These are phyloP conservation scores for Ibidorhyncha struthersii DNA, from an alignment of 2,113 vertebrate species.

Conservation along the genomic window DNA sequence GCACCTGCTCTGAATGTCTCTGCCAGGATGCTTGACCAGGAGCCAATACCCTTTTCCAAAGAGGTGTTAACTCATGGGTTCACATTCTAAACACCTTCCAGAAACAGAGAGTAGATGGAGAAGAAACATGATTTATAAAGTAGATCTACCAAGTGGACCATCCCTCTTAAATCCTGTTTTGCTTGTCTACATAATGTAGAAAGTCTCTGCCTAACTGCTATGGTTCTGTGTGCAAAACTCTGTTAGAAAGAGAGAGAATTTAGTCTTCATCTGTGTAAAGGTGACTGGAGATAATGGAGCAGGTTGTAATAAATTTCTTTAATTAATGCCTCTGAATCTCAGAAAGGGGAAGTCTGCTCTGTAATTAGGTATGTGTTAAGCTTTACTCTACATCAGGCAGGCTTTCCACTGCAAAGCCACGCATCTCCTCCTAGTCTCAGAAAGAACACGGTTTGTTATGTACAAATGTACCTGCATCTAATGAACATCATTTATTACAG, in stretches of 20 bases:
- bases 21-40: not conserved
- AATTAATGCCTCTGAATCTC: constrained; percentile 48
- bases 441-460: not conserved
- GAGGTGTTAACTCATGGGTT: not conserved
- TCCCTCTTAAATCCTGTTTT: not conserved
- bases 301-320: constrained; percentile 61
- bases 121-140: constrained; percentile 1
- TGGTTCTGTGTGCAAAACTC: not conserved
- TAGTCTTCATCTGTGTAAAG: constrained; percentile 49
- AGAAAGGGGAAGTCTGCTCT: constrained; percentile 34
- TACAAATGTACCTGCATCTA: not conserved
- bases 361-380: constrained; percentile 42
- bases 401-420: not conserved
- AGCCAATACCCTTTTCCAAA: not conserved
- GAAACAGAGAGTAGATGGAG: not conserved
- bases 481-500: constrained; percentile 19
- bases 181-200: not conserved
- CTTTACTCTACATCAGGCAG: constrained; percentile 18
- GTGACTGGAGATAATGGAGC: constrained; percentile 66
- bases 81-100: not conserved
- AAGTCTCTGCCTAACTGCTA: not conserved
- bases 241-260: constrained; percentile 23
- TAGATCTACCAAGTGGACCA: not conserved
- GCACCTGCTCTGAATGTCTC: constrained; percentile 7
- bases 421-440: not conserved